Evolutionary conservation across 1,140 invertebrate species (phyloP), one percentile per base, ranked within the genome.

Genomic region (Lepidurus packardi): DNA sequence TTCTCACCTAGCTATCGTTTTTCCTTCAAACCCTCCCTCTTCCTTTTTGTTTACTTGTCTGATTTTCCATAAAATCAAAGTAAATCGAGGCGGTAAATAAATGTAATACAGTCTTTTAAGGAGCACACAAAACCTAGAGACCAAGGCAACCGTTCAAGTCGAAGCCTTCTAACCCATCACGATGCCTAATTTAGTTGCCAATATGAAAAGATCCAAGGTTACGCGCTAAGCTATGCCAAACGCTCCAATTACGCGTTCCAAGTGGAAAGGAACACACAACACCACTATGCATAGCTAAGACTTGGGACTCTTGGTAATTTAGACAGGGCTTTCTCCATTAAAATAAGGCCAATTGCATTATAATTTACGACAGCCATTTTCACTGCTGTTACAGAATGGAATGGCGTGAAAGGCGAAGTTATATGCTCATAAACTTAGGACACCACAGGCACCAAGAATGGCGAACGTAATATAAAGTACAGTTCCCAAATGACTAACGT

Each of bases 321-420:
- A 65, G 53, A 13, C 53, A 65, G 53, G 34, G 53, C 53, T 65
- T 65, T 65, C 53, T n/a, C n/a, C 53, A 65, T 65, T 65, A 65
- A 65, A 65, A 65, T 21, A 65, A 21, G 21, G 53, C 53, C 53
- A 65, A 65, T 65, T 65, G 53, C 53, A 65, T 65, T 65, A 1
- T 65, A 65, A 65, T 65, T 65, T 65, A 65, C 53, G 53, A 65
- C 53, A 65, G 53, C 16, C 53, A 65, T 65, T 65, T 65, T 65
- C 53, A 65, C 53, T 65, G 13, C n/a, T 13, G 16, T 65, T n/a
- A 65, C 4, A 65, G 53, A 65, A 65, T 21, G 53, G 9, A n/a
- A 65, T 65, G 53, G 16, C 53, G 34, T 34, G 34, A 34, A 34
- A 34, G 34, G 34, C 34, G 0, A 34, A 34, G 34, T 34, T 34